phyloP scores from a whole-genome alignment of 35 echinoderm and acorn worm species.

The Ophiothrix spiculata region DNA sequence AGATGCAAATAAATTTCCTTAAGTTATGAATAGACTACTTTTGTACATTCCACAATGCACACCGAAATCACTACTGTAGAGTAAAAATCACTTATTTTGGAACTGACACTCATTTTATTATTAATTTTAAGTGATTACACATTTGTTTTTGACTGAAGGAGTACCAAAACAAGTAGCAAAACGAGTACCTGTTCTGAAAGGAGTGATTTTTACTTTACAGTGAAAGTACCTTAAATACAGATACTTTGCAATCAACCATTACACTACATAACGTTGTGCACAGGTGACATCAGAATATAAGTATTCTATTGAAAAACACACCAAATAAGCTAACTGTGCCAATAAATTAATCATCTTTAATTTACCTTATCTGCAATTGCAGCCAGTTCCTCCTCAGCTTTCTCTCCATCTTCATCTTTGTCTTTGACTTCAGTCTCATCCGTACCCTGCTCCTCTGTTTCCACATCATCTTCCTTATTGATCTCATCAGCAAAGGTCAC shows the following conservation, averaged over 20 bases:
- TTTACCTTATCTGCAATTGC: not conserved
- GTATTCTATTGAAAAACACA: not conserved
- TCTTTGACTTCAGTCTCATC: not conserved
- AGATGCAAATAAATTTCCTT: too few species aligned
- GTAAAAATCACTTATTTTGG: too few species aligned
- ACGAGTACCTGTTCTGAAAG: too few species aligned
- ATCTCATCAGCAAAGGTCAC: conserved; percentile 77
- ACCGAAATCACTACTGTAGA: too few species aligned
- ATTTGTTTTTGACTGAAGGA: too few species aligned
- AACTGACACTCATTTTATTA: too few species aligned
- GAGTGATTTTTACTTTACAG: too few species aligned
- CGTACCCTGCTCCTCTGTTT: not conserved
- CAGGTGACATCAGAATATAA: not conserved
- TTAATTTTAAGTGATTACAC: too few species aligned
- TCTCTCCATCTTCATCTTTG: not conserved
- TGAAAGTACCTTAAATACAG: too few species aligned
- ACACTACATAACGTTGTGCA: not conserved
- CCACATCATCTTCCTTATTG: not conserved
- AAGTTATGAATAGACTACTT: too few species aligned
- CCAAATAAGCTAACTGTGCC: not conserved
- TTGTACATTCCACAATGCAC: too few species aligned
- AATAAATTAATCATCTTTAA: not conserved
- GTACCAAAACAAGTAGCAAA: too few species aligned
- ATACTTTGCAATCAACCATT: not conserved
- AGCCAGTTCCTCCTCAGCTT: not conserved